These are phyloP conservation scores for Dreissena polymorpha DNA, from an alignment of 1,140 invertebrate genomes.

Conservation along the genomic window DNA sequence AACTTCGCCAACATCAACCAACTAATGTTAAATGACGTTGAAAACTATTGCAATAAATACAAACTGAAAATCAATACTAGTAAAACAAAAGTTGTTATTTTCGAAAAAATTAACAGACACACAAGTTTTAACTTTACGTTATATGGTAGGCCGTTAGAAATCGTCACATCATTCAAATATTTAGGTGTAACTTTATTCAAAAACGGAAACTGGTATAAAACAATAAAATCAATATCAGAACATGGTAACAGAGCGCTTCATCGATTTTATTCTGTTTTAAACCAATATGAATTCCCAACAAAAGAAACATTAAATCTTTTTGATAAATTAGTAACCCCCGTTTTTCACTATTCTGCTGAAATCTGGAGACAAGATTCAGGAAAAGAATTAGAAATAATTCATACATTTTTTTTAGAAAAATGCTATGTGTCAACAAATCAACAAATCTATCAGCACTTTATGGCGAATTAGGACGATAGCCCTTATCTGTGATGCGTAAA, in stretches of 20 bases:
- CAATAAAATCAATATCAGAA: conserved; percentile 14
- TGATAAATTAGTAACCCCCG: conserved; percentile 22
- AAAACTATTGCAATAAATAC: conserved; percentile 5
- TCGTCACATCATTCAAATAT: conserved; percentile 19
- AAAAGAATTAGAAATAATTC: conserved; percentile 18
- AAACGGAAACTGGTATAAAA: conserved; percentile 16
- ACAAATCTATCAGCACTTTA: conserved; percentile 12
- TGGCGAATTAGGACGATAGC: conserved; percentile 23
- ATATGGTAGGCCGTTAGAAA: neutral
- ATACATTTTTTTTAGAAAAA: conserved; percentile 17
- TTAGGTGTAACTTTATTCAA: conserved; percentile 15
- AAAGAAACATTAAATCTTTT: conserved; percentile 6
- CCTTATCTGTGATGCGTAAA: neutral
- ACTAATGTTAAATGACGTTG: conserved; percentile 5
- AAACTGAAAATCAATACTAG: conserved; percentile 16
- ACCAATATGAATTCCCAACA: conserved; percentile 6
- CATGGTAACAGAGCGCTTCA: conserved; percentile 9
- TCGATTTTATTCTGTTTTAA: conserved; percentile 11
- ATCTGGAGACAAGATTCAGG: neutral
- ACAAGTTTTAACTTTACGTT: conserved; percentile 4
- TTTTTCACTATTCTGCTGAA: conserved; percentile 21
- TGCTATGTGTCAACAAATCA: conserved; percentile 26
- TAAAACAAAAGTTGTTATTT: conserved; percentile 11
- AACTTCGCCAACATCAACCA: neutral
- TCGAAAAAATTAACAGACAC: conserved; percentile 1